Conservation (phyloP, 1,140 invertebrate genomes). For the Leptopilina boulardi region DNA sequence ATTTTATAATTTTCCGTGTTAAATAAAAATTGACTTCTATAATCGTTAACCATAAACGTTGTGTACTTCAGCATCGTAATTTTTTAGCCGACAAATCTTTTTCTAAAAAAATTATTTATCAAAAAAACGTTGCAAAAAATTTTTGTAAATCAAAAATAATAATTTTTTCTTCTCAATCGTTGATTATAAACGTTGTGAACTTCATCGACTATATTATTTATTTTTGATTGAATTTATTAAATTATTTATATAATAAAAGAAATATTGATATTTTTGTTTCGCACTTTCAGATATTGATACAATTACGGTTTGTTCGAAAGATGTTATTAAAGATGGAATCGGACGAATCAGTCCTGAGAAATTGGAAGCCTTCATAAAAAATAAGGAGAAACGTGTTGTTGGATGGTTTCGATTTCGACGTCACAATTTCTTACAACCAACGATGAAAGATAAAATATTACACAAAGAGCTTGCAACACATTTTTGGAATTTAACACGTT, state of each 20-base stretch:
- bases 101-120: no score
- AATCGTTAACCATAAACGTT: no score
- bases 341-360: conserved; percentile 77
- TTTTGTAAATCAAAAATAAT: no score
- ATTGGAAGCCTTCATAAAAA: conserved; percentile 74
- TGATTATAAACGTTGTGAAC: no score
- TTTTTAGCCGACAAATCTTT: no score
- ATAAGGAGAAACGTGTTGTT: conserved; percentile 77
- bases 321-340: conserved; percentile 76
- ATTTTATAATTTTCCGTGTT: no score
- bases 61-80: no score
- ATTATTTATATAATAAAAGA: background rate
- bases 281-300: conserved; percentile 75
- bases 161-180: no score
- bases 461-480: conserved; percentile 78
- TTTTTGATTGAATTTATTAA: conserved; percentile 8
- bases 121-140: no score
- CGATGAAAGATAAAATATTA: conserved; percentile 78
- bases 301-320: conserved; percentile 76
- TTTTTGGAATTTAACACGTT: conserved; percentile 60
- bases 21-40: no score
- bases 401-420: conserved; percentile 81
- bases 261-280: background rate
- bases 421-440: conserved; percentile 73
- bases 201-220: no score